phyloP scores from a whole-genome alignment of 2,888 invertebrate species.

The Cephus spinipes region DNA sequence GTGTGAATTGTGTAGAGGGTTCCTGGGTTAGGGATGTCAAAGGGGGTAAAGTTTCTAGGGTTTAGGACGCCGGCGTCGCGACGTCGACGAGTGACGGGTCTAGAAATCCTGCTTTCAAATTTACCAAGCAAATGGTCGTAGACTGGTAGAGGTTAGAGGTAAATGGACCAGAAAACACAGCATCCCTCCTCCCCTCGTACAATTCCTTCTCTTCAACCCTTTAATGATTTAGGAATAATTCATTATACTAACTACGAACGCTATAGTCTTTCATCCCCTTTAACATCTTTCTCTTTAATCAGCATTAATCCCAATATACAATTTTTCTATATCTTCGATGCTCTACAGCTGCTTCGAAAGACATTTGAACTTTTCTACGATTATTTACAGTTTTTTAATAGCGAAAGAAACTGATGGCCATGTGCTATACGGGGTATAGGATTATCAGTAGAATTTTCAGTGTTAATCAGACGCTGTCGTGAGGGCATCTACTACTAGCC shows the following conservation, averaged over 20 bases:
- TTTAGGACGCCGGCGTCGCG: background rate
- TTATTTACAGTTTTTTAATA: background rate
- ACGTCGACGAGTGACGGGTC: background rate
- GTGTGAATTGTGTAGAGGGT: slow-evolving; percentile 39
- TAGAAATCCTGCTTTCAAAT: background rate
- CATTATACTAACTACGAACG: slow-evolving; percentile 24
- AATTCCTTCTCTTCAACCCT: slow-evolving; percentile 33
- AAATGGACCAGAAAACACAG: slow-evolving; percentile 52
- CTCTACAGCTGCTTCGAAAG: background rate
- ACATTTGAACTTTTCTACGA: background rate
- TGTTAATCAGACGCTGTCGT: background rate
- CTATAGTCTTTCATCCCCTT: background rate
- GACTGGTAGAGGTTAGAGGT: slow-evolving; percentile 18
- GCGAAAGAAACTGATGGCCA: background rate
- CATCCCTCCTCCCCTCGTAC: slow-evolving; percentile 19
- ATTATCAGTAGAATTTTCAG: background rate
- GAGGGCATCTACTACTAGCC: background rate
- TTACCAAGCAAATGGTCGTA: slow-evolving; percentile 9
- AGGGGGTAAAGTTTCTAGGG: background rate
- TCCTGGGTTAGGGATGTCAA: slow-evolving; percentile 11
- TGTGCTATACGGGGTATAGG: background rate
- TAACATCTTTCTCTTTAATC: background rate
- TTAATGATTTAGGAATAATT: slow-evolving; percentile 34
- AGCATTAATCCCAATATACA: background rate
- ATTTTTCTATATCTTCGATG: background rate